phyloP scores from a whole-genome alignment of 2,888 invertebrate genomes.

The Plutella xylostella region DNA sequence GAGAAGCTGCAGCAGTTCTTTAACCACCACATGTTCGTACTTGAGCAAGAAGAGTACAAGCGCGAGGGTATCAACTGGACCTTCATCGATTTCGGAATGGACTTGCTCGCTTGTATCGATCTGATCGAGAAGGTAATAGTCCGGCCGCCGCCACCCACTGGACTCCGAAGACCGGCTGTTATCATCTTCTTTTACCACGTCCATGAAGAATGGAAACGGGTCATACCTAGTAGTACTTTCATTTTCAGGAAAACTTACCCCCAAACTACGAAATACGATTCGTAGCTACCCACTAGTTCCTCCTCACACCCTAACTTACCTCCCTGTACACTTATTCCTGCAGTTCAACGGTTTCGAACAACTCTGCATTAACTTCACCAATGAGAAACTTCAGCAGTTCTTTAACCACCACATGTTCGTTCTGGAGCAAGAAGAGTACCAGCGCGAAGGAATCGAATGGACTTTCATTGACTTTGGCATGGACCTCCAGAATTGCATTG shows the following conservation, averaged over 20 bases:
- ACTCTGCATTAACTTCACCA: slow-evolving; percentile 98
- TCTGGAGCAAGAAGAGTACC: slow-evolving; percentile 97
- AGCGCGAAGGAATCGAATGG: slow-evolving; percentile 95
- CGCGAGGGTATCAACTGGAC: slow-evolving; percentile 94
- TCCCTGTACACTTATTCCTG: slow-evolving; percentile 53
- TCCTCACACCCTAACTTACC: slow-evolving; percentile 38
- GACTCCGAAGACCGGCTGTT: not conserved
- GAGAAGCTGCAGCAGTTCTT: slow-evolving; percentile 98
- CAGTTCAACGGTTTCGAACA: slow-evolving; percentile 97
- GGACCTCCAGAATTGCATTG: slow-evolving; percentile 96
- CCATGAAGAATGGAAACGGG: slow-evolving; percentile 10
- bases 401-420: slow-evolving; percentile 99
- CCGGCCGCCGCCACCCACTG: not conserved
- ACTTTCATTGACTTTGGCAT: slow-evolving; percentile 97
- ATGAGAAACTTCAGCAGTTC: slow-evolving; percentile 97
- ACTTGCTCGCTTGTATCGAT: slow-evolving; percentile 95
- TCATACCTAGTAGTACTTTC: slow-evolving; percentile 10
- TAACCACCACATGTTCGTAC: slow-evolving; percentile 98
- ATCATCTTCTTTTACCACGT: slow-evolving; percentile 6
- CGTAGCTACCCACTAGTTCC: slow-evolving; percentile 37
- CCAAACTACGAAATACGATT: slow-evolving; percentile 59
- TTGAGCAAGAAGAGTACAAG: slow-evolving; percentile 97
- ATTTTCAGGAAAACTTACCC: slow-evolving; percentile 30
- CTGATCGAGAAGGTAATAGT: slow-evolving; percentile 88
- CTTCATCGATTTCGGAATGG: slow-evolving; percentile 98